Evolutionary conservation across 2,797 vertebrate genomes (phyloP).

Genomic region (Nyctalus aviator): DNA sequence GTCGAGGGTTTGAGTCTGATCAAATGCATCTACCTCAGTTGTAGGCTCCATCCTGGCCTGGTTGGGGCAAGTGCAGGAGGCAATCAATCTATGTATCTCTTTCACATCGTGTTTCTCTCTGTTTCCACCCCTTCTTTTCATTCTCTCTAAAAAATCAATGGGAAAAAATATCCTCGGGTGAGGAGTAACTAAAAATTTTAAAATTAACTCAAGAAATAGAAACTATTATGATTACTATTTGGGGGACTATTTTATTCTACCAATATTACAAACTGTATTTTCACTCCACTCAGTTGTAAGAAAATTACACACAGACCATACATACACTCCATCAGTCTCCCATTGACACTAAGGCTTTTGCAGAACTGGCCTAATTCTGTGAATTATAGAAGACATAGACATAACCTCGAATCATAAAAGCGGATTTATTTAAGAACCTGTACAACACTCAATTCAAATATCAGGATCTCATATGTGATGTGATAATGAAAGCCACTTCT

Average conservation of each 20-base stretch:
- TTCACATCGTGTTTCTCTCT: background rate
- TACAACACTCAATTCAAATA: background rate
- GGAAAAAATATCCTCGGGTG: too few relatives aligned
- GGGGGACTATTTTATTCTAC: background rate
- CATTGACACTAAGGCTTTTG: constrained; percentile 7
- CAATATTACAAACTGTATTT: constrained; percentile 32
- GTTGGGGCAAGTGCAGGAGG: background rate
- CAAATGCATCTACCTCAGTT: background rate
- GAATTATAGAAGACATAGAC: background rate
- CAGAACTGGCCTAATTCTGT: constrained; percentile 24
- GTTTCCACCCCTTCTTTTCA: background rate
- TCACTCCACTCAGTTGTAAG: background rate
- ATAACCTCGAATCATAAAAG: background rate
- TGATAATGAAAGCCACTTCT: constrained; percentile 8
- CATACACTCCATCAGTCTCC: background rate
- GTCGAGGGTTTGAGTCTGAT: background rate
- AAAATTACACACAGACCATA: constrained; percentile 1
- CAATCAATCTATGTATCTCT: background rate
- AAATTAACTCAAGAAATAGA: constrained; percentile 32
- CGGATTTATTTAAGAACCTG: constrained; percentile 32
- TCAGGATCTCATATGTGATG: background rate
- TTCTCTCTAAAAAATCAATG: background rate
- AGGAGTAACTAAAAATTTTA: background rate
- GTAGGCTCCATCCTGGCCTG: background rate
- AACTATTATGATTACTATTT: constrained; percentile 21